Evolutionary conservation across 2,113 vertebrate species (phyloP), one percentile per base, ranked within the genome.

Genomic region (Pseudorhombus dupliciocellatus): DNA sequence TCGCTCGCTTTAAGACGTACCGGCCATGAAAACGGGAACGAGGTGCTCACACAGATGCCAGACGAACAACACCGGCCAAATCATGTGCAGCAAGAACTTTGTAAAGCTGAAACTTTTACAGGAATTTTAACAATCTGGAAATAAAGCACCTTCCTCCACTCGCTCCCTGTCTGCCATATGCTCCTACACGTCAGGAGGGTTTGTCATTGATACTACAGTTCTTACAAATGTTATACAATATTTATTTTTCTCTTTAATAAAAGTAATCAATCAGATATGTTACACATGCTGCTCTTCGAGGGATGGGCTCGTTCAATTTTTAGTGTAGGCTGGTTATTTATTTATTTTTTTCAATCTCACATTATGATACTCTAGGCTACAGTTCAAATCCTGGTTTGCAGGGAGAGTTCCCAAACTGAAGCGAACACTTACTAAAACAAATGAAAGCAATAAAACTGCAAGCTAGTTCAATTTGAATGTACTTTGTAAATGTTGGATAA

Each of bases 11-110:
- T 57, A 28, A 66, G 28, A 54, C 22, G 34, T 59, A 31, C 50
- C 64, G 34, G 24, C 30, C 54, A 55, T 63, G n/a, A 60, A 46
- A 56, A 69, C 62, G 57, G 14, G 31, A 73, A 50, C 57, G 57
- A n/a, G 81, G 77, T 80, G 87, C 83, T 75, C 66, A 80, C 21
- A n/a, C 24, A 1, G 30, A 71, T 74, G 71, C 48, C 57, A 68
- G 31, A 66, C 12, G 50, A 79, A 66, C 56, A 81, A 61, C 54
- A 50, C 54, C 12, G 59, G 62, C 40, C 40, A 58, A 77, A 37
- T 11, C 50, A 16, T 66, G 9, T 60, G 20, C 42, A 55, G 31
- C 40, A 66, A 16, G 5, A 70, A 66, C 51, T 56, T 66, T 59
- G 44, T n/a, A 59, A 61, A 14, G 22, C 14, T 53, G 28, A 71